These are phyloP conservation scores for Hypercompe scribonia DNA, from an alignment of 2,888 invertebrate species.

Conservation along the genomic window DNA sequence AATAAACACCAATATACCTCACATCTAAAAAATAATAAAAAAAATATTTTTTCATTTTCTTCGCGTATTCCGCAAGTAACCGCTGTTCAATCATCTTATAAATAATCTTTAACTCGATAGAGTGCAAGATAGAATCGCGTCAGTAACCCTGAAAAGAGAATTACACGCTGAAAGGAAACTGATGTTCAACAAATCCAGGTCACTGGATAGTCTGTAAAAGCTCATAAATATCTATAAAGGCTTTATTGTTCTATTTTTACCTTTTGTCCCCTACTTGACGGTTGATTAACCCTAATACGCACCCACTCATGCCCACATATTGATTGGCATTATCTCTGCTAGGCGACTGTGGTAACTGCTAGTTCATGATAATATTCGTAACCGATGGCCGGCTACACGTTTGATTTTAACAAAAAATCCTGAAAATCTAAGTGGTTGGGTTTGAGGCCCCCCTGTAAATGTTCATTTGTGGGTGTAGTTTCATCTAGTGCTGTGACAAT, in stretches of 20 bases:
- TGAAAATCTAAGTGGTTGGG: slow-evolving; percentile 40
- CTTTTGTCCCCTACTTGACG: slow-evolving; percentile 60
- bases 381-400: slow-evolving; percentile 71
- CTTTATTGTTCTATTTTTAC: slow-evolving; percentile 57
- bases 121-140: slow-evolving; percentile 9
- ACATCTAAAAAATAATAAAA: too few relatives aligned
- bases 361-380: slow-evolving; percentile 79
- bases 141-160: slow-evolving; percentile 38
- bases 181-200: slow-evolving; percentile 50
- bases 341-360: slow-evolving; percentile 61
- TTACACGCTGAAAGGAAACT: slow-evolving; percentile 40
- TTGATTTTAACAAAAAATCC: slow-evolving; percentile 41
- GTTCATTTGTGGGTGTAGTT: slow-evolving; percentile 52
- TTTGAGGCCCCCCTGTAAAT: slow-evolving; percentile 41
- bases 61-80: slow-evolving; percentile 4
- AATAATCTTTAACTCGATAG: slow-evolving; percentile 14
- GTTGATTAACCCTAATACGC: slow-evolving; percentile 72
- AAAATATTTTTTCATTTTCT: background rate
- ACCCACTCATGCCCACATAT: slow-evolving; percentile 69
- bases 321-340: slow-evolving; percentile 77
- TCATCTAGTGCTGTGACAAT: slow-evolving; percentile 46
- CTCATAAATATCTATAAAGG: slow-evolving; percentile 55
- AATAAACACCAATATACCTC: background rate
- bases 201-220: slow-evolving; percentile 53
- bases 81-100: slow-evolving; percentile 12